A percentile compares a stretch with the other conserved stretches of the same genome.
These are phyloP conservation scores for Cheilosia scutellata DNA, from an alignment of 2,888 invertebrate genomes.

Conservation along the genomic window DNA sequence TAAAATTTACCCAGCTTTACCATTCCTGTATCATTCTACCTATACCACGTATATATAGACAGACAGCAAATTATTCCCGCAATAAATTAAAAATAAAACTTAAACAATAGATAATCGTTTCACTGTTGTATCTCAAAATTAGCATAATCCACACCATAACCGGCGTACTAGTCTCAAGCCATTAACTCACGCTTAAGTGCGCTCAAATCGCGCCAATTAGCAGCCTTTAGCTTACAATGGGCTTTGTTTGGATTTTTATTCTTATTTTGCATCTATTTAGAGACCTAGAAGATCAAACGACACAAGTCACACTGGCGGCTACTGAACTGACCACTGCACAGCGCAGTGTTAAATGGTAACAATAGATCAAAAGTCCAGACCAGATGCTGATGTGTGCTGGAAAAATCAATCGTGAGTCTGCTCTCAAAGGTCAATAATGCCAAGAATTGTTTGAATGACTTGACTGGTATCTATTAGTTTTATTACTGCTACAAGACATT, in stretches of 20 bases:
- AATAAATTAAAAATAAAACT: slow-evolving; percentile 33
- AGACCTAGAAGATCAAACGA: slow-evolving; percentile 44
- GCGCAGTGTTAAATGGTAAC: slow-evolving; percentile 9
- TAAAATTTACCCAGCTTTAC: too few relatives aligned
- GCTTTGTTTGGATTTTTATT: slow-evolving; percentile 18
- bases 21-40: too few relatives aligned
- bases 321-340: not conserved
- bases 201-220: slow-evolving; percentile 49
- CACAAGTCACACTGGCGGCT: slow-evolving; percentile 26
- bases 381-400: not conserved
- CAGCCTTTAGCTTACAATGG: slow-evolving; percentile 46
- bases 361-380: slow-evolving; percentile 5
- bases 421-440: slow-evolving; percentile 58
- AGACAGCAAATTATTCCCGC: not conserved
- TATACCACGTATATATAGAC: not conserved
- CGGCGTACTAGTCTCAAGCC: not conserved
- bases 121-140: slow-evolving; percentile 29
- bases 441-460: slow-evolving; percentile 36
- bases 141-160: slow-evolving; percentile 35
- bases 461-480: not conserved
- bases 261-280: not conserved
- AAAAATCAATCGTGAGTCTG: slow-evolving; percentile 46
- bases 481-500: not conserved
- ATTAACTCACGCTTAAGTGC: slow-evolving; percentile 27
- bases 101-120: slow-evolving; percentile 8